Evolutionary conservation across 37 sponge, comb jelly and placozoan species (phyloP), one percentile per base, ranked within the genome.

Genomic region (Dysidea cf. avara): DNA sequence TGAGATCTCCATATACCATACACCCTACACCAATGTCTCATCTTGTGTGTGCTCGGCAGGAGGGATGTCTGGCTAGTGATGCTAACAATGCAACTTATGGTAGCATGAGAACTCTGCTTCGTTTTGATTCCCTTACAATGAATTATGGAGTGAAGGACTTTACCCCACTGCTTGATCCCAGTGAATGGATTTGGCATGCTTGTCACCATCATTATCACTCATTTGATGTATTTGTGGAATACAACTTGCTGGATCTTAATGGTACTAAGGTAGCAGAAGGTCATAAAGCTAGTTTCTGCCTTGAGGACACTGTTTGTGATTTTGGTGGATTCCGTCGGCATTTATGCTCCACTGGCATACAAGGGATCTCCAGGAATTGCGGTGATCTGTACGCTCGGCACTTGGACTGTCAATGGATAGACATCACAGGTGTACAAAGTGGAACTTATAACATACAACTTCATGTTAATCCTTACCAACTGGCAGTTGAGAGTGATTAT

Each of bases 161-260:
- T 61, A 2, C 38, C 20, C 90, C 90, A 5, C 39, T 37, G 0
- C 50, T 61, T 12, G 32, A 14, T 0, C 22, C 36, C 9, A 31
- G 25, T 2, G 60, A 74, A 12, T 90, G 85, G 85, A 53, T 69
- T 1, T 90, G 77, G 74, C 90, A 90, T 29, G 31, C 63, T 2
- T 90, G 90, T 53, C 90, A 90, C 43, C 16, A 74, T 50, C 90
- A 90, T 73, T 90, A 69, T 40, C 90, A 90, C 53, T 84, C 85
- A 25, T 67, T 86, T 11, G 74, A 80, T 2, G 30, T 52, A 11
- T 85, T 90, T 68, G 65, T 67, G 0, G 31, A 39, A 49, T 90
- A 90, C 40, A 38, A 74, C 0, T 57, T 90, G 31, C 20, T 63
- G 21, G 68, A 57, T 71, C 30, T 37, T 39, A 68, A 61, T 3